These are phyloP conservation scores for Oreochromis niloticus DNA, from an alignment of 2,113 vertebrate genomes.

Conservation along the genomic window DNA sequence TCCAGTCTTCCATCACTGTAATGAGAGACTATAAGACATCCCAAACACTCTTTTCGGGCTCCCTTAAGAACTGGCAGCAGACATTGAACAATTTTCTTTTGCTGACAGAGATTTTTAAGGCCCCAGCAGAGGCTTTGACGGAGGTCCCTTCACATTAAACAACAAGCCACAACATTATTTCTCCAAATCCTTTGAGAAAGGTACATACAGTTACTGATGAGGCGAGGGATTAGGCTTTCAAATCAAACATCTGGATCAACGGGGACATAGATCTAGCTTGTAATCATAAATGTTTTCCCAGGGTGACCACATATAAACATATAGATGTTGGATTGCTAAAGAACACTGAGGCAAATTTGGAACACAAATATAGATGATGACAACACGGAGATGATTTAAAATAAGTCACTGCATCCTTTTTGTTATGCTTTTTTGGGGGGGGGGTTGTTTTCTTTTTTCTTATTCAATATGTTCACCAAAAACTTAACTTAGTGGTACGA, in stretches of 20 bases:
- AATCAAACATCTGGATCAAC: slow-evolving; percentile 3
- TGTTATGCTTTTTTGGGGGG: fast-evolving
- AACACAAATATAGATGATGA: background rate
- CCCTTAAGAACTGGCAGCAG: background rate
- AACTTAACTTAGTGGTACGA: fast-evolving
- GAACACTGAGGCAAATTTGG: background rate
- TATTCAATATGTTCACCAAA: background rate
- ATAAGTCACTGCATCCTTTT: background rate
- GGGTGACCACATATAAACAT: background rate
- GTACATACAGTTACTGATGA: background rate
- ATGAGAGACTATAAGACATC: slow-evolving; percentile 25
- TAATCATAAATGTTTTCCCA: background rate
- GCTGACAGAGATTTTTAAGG: background rate
- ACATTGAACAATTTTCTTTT: slow-evolving; percentile 5
- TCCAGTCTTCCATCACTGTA: slow-evolving; percentile 33
- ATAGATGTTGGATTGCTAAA: background rate
- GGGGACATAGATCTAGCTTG: background rate
- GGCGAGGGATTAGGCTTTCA: background rate
- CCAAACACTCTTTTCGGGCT: slow-evolving; percentile 5
- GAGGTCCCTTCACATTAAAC: background rate
- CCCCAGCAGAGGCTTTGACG: background rate
- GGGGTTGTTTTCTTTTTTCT: background rate
- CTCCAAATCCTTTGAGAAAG: background rate
- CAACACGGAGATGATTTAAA: background rate
- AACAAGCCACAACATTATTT: background rate